Conservation (phyloP, 2,888 invertebrate species). For the Odontocerum albicorne region DNA sequence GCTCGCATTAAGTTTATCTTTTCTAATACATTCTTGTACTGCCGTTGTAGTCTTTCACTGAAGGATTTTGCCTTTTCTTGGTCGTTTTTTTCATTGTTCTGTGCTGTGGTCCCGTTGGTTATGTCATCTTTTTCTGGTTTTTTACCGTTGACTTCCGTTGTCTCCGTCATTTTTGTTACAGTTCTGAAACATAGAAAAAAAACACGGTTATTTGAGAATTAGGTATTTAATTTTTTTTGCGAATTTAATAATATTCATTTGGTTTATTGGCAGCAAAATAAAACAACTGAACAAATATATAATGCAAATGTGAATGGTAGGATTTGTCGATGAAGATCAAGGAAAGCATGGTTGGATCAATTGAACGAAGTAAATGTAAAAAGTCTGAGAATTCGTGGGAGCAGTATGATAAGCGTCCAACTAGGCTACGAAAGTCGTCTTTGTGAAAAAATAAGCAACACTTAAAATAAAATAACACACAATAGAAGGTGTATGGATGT, state of each 20-base stretch:
- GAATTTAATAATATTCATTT: not conserved
- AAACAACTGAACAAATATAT: no score
- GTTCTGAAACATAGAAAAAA: slow-evolving; percentile 9
- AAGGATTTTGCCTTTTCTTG: slow-evolving; percentile 6
- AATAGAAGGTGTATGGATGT: no score
- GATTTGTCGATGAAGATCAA: no score
- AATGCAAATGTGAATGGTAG: no score
- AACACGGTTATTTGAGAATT: not conserved
- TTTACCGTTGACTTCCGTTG: slow-evolving; percentile 1
- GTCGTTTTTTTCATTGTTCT: slow-evolving; percentile 8
- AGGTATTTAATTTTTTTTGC: not conserved
- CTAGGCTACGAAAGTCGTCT: no score
- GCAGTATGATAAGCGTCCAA: no score
- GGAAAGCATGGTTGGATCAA: no score
- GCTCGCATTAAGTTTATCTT: slow-evolving; percentile 60
- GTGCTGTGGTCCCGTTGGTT: not conserved
- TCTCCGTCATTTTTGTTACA: slow-evolving; percentile 23
- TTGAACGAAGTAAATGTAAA: no score
- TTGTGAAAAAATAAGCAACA: no score
- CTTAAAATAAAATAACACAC: no score
- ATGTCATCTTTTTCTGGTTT: slow-evolving; percentile 10
- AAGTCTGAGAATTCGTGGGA: no score
- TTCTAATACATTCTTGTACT: slow-evolving; percentile 56
- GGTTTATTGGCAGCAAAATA: no score
- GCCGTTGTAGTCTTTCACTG: slow-evolving; percentile 42